These are phyloP conservation scores for Lepidothrix coronata DNA, from an alignment of 2,113 vertebrate genomes.

Conservation along the genomic window DNA sequence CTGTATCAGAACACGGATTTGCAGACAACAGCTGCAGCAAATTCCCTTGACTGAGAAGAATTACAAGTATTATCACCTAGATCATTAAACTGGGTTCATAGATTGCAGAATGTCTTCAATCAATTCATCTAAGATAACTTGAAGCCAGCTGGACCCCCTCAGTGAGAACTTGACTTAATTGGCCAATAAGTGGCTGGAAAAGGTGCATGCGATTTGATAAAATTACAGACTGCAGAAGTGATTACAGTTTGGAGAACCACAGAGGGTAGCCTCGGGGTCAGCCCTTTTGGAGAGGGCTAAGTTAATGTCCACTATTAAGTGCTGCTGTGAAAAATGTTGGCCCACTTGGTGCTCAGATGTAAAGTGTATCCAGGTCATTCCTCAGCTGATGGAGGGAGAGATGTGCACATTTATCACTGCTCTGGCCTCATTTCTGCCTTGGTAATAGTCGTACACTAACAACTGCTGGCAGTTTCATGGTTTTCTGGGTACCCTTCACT, in stretches of 20 bases:
- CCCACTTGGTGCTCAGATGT: constrained; percentile 85
- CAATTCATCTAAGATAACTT: constrained; percentile 97
- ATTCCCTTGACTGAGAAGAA: constrained; percentile 99
- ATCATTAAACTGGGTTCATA: constrained; percentile 99
- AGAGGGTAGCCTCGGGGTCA: constrained; percentile 75
- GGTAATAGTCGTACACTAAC: constrained; percentile 87
- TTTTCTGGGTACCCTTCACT: constrained; percentile 81
- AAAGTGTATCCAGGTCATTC: constrained; percentile 91
- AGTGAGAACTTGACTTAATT: constrained; percentile 99
- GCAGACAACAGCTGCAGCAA: constrained; percentile 92
- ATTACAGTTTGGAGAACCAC: constrained; percentile 87
- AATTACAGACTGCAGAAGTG: constrained; percentile 91
- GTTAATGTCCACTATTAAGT: constrained; percentile 90
- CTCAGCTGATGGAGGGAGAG: constrained; percentile 85
- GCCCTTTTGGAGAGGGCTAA: constrained; percentile 81
- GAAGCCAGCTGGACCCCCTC: constrained; percentile 98
- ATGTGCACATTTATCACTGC: constrained; percentile 89
- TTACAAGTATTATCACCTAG: constrained; percentile 99
- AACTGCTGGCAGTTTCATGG: constrained; percentile 82
- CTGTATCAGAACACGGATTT: constrained; percentile 93
- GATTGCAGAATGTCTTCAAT: constrained; percentile 95
- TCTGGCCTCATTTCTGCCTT: constrained; percentile 95
- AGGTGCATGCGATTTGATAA: constrained; percentile 94
- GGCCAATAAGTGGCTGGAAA: constrained; percentile 99
- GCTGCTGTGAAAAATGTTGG: constrained; percentile 93